A percentile compares a stretch with the other conserved stretches of the same genome.
phyloP scores from a whole-genome alignment of 2,888 invertebrate species.

The Leptinotarsa rubiginosa region DNA sequence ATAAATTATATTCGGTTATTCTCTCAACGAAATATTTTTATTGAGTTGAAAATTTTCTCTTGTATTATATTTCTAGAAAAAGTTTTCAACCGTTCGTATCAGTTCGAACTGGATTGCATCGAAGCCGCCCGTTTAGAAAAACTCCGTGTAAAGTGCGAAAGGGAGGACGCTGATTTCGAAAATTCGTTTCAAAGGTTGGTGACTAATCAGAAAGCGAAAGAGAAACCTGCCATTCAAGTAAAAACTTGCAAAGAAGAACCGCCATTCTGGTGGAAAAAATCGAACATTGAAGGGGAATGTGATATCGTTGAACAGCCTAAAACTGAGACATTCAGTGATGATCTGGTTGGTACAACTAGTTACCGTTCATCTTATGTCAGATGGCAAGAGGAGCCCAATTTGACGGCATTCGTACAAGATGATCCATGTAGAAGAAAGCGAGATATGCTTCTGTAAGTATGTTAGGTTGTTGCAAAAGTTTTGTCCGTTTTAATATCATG shows the following conservation, averaged over 20 bases:
- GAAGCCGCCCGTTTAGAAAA: conserved; percentile 63
- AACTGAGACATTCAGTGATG: background rate
- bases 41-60: background rate
- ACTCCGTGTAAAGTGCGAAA: conserved; percentile 59
- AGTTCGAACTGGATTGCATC: conserved; percentile 71
- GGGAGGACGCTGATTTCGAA: conserved; percentile 53
- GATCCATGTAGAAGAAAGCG: conserved; percentile 60
- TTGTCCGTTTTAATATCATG: no score
- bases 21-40: no score
- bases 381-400: conserved; percentile 70
- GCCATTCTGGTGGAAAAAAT: conserved; percentile 60
- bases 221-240: conserved; percentile 47
- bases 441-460: conserved; percentile 59
- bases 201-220: conserved; percentile 47
- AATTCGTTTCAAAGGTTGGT: conserved; percentile 44
- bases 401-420: conserved; percentile 60
- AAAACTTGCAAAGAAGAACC: conserved; percentile 51
- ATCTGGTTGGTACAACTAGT: conserved; percentile 3
- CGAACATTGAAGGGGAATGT: conserved; percentile 20
- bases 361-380: conserved; percentile 58
- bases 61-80: conserved; percentile 52
- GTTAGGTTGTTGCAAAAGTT: no score
- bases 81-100: conserved; percentile 71
- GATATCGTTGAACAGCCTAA: conserved; percentile 13
- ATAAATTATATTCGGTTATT: no score